phyloP scores from a whole-genome alignment of 2,797 vertebrate species.

The Halcyon chelicuti region DNA sequence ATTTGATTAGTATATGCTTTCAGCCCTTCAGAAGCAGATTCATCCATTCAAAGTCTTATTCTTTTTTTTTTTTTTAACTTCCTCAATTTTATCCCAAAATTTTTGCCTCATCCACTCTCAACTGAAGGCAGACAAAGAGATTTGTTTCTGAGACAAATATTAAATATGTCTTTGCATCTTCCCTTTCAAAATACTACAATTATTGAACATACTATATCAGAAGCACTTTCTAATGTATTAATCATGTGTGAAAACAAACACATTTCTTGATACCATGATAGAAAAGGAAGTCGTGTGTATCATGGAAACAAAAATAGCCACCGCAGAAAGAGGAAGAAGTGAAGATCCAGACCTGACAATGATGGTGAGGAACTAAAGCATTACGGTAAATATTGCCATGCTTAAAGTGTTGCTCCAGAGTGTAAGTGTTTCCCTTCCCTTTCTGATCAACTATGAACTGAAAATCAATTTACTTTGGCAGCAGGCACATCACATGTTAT shows the following conservation, averaged over 20 bases:
- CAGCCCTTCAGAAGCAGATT: neutral
- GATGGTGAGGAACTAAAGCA: neutral
- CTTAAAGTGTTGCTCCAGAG: neutral
- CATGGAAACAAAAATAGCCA: neutral
- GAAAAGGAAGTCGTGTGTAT: neutral
- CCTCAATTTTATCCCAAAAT: neutral
- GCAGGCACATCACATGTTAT: neutral
- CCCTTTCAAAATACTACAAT: neutral
- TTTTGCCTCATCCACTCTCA: neutral
- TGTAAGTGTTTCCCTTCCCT: neutral
- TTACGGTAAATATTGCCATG: neutral
- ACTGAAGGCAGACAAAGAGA: neutral
- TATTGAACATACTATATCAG: neutral
- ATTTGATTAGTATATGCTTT: neutral
- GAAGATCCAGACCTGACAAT: neutral
- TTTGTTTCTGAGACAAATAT: accelerated
- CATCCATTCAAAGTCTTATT: neutral
- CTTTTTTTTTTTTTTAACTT: too few relatives aligned
- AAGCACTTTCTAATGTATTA: neutral
- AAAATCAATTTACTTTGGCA: neutral
- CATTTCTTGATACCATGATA: neutral
- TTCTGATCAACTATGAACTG: neutral
- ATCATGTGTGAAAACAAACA: neutral
- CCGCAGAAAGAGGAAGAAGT: neutral
- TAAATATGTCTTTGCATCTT: neutral